Base-by-base conservation (phyloP, 1,140 invertebrate genomes). In the Drosophila subpulchrella region DNA sequence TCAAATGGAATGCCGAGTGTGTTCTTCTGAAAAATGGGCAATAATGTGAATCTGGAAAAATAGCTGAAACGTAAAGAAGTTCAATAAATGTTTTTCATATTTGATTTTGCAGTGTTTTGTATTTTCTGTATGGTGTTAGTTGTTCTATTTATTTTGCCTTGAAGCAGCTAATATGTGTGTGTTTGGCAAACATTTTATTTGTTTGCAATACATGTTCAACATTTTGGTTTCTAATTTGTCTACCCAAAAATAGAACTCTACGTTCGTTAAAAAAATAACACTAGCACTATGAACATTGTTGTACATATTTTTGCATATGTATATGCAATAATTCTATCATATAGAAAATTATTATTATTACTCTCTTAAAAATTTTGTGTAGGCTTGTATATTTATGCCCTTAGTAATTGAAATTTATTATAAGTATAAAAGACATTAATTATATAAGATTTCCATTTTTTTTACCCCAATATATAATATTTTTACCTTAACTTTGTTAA, bases 1-100 rank as follows among this genome's bases (percentile, higher is more conserved):
- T 65, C 61, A 61, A 65, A 61, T 63, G 55, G n/a, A 44, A 60
- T 47, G 55, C 41, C 30, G 13, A 17, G 3, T 44, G 1, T 59
- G 15, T 27, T 17, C n/a, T 42, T 42, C 6, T 42, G 27, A 27
- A 27, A 27, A 27, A n/a, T 39, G 38, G n/a, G 27, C 12, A 39
- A 62, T 42, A 30, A 39, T 62, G 57, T 13, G 13, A 46, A 6
- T 36, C 24, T 13, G 15, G 0, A 11, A 30, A 65, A 65, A 47
- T 46, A 30, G 20, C 38, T 61, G 24, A 24, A 30, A 46, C 11
- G 0, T 32, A 12, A 62, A 62, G 10, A 15, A 6, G 15, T 36
- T 38, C 11, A 8, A 55, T 15, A 55, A 15, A 41, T 10, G 15
- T 38, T 2, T 13, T 6, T 36, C 24, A 17, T 53, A 30, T 41